Evolutionary conservation across 2,113 vertebrate genomes (phyloP).

Genomic region (Aldabrachelys gigantea): DNA sequence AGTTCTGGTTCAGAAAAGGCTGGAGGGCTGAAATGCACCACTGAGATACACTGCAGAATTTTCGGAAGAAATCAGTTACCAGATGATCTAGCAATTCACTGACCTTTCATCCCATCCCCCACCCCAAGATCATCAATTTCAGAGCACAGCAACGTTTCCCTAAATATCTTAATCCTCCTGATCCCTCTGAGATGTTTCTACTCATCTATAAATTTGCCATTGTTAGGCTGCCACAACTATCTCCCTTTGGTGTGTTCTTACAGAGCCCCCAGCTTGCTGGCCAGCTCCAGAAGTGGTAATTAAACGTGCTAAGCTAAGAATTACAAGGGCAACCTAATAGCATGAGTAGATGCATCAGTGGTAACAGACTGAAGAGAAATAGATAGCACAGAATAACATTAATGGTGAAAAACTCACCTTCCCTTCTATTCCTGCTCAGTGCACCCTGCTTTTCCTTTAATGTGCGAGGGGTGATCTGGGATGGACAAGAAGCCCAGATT

Average conservation of each 20-base stretch:
- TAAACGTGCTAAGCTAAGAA: background rate
- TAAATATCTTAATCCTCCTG: background rate
- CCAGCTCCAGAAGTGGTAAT: background rate
- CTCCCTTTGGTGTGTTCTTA: background rate
- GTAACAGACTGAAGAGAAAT: background rate
- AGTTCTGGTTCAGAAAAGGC: background rate
- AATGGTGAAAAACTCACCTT: background rate
- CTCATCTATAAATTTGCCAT: background rate
- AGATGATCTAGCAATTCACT: rapidly evolving
- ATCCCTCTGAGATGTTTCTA: background rate
- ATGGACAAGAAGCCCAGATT: background rate
- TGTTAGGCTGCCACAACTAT: background rate
- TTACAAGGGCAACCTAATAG: background rate
- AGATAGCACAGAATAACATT: background rate
- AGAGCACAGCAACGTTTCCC: background rate
- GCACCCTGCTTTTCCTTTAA: background rate
- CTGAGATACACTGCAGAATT: too few relatives aligned
- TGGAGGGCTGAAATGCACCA: background rate
- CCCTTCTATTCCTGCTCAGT: background rate
- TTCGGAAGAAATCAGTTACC: background rate
- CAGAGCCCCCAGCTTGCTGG: background rate
- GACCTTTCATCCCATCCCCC: background rate
- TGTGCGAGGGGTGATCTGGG: background rate
- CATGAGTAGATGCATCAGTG: background rate
- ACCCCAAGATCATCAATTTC: background rate